Evolutionary conservation across 2,797 vertebrate genomes (phyloP).

Genomic region (Anguilla marmorata): DNA sequence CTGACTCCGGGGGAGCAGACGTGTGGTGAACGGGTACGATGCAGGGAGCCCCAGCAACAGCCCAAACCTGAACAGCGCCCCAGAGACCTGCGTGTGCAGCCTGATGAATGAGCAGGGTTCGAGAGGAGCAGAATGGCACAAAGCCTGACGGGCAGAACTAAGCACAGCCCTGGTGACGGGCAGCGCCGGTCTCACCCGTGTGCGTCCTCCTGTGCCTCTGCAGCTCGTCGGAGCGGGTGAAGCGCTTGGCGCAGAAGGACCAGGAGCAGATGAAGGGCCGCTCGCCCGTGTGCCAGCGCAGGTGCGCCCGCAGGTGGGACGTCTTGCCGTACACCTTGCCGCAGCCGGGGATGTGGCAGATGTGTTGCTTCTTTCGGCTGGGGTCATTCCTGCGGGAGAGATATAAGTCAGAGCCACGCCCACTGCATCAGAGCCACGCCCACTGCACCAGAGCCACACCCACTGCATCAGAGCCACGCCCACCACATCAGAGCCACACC

Average conservation of each 20-base stretch:
- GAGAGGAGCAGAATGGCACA: no score
- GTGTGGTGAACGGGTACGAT: no score
- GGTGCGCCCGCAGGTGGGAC: constrained; percentile 67
- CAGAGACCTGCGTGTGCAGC: no score
- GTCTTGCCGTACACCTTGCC: constrained; percentile 21
- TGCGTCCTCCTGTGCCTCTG: constrained; percentile 76
- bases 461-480: neutral
- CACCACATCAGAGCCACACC: neutral
- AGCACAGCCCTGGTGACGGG: no score
- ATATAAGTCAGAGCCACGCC: neutral
- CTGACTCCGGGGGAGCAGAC: no score
- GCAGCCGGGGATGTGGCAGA: neutral
- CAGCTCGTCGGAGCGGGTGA: constrained; percentile 77
- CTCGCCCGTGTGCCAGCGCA: constrained; percentile 78
- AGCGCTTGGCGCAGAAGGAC: constrained; percentile 78
- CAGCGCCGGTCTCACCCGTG: constrained; percentile 56
- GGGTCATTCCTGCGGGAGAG: constrained; percentile 66
- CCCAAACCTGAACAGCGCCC: no score
- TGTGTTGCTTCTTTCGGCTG: constrained; percentile 69
- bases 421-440: no score
- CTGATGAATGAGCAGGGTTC: no score
- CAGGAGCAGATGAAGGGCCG: constrained; percentile 79
- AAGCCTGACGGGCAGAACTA: no score
- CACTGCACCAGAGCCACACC: neutral
- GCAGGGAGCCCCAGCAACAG: no score